Evolutionary conservation across 2,113 vertebrate genomes (phyloP), one percentile per base, ranked within the genome.

Genomic region (Anolis sagrei): DNA sequence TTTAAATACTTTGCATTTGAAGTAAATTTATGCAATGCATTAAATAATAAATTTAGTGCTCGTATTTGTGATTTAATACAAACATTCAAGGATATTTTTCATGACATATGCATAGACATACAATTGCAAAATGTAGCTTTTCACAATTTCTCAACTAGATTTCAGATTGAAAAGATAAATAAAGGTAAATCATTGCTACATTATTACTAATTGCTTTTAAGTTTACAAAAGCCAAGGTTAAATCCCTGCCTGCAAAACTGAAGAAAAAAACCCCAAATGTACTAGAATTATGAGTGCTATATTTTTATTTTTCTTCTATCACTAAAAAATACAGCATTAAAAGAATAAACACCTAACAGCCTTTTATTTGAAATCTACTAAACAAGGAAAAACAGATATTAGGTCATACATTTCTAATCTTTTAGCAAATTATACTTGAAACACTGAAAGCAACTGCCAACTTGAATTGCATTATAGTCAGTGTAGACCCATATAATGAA

Each of bases 1-100:
- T 32, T 70, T 90, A 39, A 85, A 48, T 13, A 48, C 19, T 86
- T 34, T 81, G 90, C 93, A 90, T 75, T 29, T 85, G 82, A 90
- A 87, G 69, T 86, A 34, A 86, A 93, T 80, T 86, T 27, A 76
- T 77, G 68, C 23, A 54, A 84, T 77, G 62, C 83, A 25, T 89
- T 86, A 88, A 81, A 7, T 87, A 91, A 85, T 29, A 90, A 29
- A 87, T 88, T 89, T 79, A 88, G 32, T 76, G 16, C 51, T 82
- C 81, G 78, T 88, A 93, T 78, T 91, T 92, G 90, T 89, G 90
- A 80, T 79, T 87, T 90, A 80, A 82, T 88, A 91, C 86, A 61
- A 54, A 74, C 73, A 86, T 69, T 86, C 86, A 76, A 89, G 6
- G 21, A 19, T 61, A 77, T 39, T 72, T 77, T 86, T 86, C 66